Evolutionary conservation across 2,888 invertebrate species (phyloP).

Genomic region (Drosophila falleni): DNA sequence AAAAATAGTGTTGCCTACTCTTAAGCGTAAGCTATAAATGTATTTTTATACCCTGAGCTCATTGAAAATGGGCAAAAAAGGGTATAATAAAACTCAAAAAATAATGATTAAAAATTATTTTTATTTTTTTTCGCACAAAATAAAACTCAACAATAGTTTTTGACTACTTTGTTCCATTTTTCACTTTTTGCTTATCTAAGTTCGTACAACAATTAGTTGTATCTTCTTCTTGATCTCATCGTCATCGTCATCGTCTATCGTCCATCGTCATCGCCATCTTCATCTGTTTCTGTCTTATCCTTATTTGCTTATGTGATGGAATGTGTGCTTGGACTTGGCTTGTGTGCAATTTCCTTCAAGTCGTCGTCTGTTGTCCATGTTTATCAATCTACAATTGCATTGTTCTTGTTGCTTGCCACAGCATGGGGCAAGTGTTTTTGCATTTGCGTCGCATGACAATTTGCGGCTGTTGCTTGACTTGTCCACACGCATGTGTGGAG

Average conservation of each 20-base stretch:
- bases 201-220: neutral
- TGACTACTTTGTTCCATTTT: too few species aligned
- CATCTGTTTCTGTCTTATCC: neutral
- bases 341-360: conserved; percentile 16
- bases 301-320: conserved; percentile 18
- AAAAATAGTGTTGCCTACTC: too few species aligned
- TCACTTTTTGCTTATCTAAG: too few species aligned
- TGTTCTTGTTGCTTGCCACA: conserved; percentile 45
- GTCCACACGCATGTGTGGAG: conserved; percentile 24
- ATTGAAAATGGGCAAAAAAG: too few species aligned
- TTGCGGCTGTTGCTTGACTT: conserved; percentile 60
- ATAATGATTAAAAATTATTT: too few species aligned
- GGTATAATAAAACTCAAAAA: too few species aligned
- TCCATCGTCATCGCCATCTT: conserved; percentile 6
- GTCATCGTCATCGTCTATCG: neutral
- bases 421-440: conserved; percentile 33
- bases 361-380: conserved; percentile 64
- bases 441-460: conserved; percentile 53
- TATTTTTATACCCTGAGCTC: too few species aligned
- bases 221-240: neutral
- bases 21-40: too few species aligned
- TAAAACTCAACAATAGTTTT: too few species aligned
- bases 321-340: conserved; percentile 21
- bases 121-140: too few species aligned
- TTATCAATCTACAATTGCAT: conserved; percentile 71